Base-by-base conservation (phyloP, 2,797 vertebrate species). In the Propithecus perrieri region DNA sequence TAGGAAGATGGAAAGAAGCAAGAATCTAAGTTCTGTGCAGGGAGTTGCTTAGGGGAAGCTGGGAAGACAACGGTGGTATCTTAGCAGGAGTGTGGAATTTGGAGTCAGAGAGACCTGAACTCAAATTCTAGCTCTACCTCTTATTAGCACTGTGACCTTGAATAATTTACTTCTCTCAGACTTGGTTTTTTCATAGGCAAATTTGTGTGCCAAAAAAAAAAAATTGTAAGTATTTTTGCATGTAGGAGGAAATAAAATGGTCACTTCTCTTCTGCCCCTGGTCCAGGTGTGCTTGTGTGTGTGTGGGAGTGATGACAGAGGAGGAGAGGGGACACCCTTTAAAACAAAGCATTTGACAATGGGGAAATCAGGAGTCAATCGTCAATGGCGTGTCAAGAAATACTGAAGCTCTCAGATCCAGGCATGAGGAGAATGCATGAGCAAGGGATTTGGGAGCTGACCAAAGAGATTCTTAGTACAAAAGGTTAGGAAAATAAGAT, bases 401-500 rank as follows among this genome's bases (percentile, higher is more conserved):
- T 24, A 22, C 6, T 0, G 3, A 63, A 69, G 22, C 14, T 30
- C 41, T 3, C 71, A 13, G n/a, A 4, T 53, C 69, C 17, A 48
- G 53, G 33, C 30, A 2, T 1, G 22, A 55, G 43, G 74, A 55
- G 14, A 35, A 26, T 2, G 5, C 7, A 2, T 14, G 17, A 35
- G 13, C 18, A 22, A 35, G 33, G 48, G 83, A 28, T 41, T 14
- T 41, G 57, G 24, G 69, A 91, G 35, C 15, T 7, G 41, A 78
- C 61, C 30, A 53, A 86, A 92, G 79, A 41, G 33, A 69, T 41
- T 91, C 81, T 83, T 35, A 55, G 48, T 26, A 46, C 4, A 76
- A 53, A 79, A 74, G 20, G 3, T 69, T 9, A 96, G 30, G 55
- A 69, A 95, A 89, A 41, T n/a, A 35, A 20, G 28, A 20, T 86